A percentile compares a stretch with the other conserved stretches of the same genome.
These are phyloP conservation scores for Dicrurus megarhynchus DNA, from an alignment of 2,113 vertebrate species.

Conservation along the genomic window DNA sequence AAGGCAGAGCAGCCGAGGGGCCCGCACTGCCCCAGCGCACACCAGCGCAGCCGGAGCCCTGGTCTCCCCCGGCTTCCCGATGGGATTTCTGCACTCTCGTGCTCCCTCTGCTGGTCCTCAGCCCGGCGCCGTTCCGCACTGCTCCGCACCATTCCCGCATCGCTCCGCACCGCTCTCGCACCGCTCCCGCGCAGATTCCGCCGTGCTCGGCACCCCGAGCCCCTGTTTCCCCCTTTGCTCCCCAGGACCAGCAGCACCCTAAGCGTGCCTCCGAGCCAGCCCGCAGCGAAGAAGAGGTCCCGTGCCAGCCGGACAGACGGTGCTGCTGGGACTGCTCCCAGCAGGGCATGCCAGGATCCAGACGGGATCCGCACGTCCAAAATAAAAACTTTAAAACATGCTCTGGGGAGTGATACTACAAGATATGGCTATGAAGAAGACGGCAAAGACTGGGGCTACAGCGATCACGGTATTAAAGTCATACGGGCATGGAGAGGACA, in stretches of 20 bases:
- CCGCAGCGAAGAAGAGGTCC: neutral
- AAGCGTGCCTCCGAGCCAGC: rapidly evolving
- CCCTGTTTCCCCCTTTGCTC: neutral
- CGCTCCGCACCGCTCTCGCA: rapidly evolving
- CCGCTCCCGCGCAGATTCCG: neutral
- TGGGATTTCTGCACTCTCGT: neutral
- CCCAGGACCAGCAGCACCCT: neutral
- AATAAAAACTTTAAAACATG: neutral
- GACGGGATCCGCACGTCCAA: neutral
- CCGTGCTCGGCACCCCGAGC: neutral
- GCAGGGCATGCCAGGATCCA: neutral
- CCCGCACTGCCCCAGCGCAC: rapidly evolving
- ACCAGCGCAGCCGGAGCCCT: neutral
- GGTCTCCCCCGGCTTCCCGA: neutral
- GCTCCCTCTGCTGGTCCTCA: slow-evolving; percentile 57
- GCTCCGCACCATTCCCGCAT: rapidly evolving
- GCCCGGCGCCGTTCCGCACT: neutral
- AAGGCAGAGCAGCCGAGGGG: neutral
- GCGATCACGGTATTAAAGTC: too few species aligned
- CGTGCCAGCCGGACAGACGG: neutral
- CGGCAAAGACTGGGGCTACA: neutral
- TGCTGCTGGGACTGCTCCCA: neutral
- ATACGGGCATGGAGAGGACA: rapidly evolving
- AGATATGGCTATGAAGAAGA: neutral
- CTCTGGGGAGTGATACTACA: too few species aligned